These are phyloP conservation scores for Coleophora flavipennella DNA, from an alignment of 2,888 invertebrate species.

Conservation along the genomic window DNA sequence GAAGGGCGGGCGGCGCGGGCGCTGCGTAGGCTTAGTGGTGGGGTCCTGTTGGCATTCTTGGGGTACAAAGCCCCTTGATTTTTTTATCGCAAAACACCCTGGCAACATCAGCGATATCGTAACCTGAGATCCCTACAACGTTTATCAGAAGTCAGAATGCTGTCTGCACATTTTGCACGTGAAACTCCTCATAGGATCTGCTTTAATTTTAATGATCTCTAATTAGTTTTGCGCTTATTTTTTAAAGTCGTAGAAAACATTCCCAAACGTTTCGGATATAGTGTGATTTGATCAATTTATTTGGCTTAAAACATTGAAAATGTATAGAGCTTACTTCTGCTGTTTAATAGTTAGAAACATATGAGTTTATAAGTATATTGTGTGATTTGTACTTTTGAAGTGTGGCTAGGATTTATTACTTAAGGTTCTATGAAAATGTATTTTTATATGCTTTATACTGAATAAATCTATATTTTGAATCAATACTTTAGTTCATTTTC, in stretches of 20 bases:
- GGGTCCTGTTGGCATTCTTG: too few relatives aligned
- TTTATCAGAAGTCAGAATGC: too few relatives aligned
- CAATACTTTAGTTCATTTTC: too few relatives aligned
- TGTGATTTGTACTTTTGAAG: constrained; percentile 24
- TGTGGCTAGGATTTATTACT: constrained; percentile 35
- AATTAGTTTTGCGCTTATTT: constrained; percentile 1
- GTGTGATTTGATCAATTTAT: constrained; percentile 12
- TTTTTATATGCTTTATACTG: constrained; percentile 39
- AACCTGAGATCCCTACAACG: too few relatives aligned
- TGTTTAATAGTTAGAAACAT: too few relatives aligned
- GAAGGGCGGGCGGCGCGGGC: too few relatives aligned
- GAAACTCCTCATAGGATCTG: too few relatives aligned
- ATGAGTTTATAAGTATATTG: neutral
- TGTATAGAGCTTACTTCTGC: constrained; percentile 6
- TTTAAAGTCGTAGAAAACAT: constrained; percentile 35
- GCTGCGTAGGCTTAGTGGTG: too few relatives aligned
- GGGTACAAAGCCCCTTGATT: too few relatives aligned
- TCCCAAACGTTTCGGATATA: constrained; percentile 27
- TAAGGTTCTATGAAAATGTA: constrained; percentile 28
- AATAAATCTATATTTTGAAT: constrained; percentile 19
- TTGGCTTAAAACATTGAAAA: constrained; percentile 12
- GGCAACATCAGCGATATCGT: too few relatives aligned
- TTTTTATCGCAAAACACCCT: too few relatives aligned
- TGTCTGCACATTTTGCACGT: too few relatives aligned
- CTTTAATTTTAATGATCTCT: constrained; percentile 19